Conservation (phyloP, 1,140 invertebrate genomes). For the Stratiolaelaps scimitus region DNA sequence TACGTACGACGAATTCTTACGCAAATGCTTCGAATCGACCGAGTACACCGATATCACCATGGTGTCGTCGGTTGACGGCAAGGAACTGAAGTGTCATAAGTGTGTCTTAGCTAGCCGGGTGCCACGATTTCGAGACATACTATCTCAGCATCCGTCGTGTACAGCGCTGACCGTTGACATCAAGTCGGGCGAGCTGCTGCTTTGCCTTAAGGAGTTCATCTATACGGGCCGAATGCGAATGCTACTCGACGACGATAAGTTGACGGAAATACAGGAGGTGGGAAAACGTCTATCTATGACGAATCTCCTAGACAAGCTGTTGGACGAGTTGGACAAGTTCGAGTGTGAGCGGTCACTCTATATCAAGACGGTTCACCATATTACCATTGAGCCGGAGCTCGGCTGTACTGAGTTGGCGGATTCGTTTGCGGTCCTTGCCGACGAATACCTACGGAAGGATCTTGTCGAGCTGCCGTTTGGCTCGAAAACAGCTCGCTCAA, state of each 20-base stretch:
- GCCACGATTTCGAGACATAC: not conserved
- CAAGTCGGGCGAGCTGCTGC: not conserved
- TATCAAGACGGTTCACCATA: conserved; percentile 1
- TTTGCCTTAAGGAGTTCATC: conserved; percentile 2
- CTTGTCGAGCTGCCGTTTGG: conserved; percentile 19
- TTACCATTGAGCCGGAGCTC: conserved; percentile 14
- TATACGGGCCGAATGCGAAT: conserved; percentile 27
- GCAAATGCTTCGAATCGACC: conserved; percentile 39
- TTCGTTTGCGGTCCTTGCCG: conserved; percentile 2
- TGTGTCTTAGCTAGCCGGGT: not conserved
- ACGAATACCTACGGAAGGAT: conserved; percentile 20
- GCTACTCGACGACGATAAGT: conserved; percentile 12
- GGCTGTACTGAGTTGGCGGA: not conserved
- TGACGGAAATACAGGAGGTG: conserved; percentile 1
- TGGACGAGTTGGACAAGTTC: conserved; percentile 17
- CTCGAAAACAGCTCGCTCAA: conserved; percentile 19
- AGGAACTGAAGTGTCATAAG: not conserved
- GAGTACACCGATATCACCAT: conserved; percentile 11
- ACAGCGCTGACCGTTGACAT: not conserved
- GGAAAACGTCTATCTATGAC: not conserved
- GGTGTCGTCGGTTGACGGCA: conserved; percentile 1
- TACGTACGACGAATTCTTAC: conserved; percentile 47
- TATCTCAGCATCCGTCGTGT: not conserved
- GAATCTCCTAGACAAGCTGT: conserved; percentile 2
- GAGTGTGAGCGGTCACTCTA: conserved; percentile 15